Base-by-base conservation (phyloP, 2,888 invertebrate genomes). In the Melangyna quadrimaculata region DNA sequence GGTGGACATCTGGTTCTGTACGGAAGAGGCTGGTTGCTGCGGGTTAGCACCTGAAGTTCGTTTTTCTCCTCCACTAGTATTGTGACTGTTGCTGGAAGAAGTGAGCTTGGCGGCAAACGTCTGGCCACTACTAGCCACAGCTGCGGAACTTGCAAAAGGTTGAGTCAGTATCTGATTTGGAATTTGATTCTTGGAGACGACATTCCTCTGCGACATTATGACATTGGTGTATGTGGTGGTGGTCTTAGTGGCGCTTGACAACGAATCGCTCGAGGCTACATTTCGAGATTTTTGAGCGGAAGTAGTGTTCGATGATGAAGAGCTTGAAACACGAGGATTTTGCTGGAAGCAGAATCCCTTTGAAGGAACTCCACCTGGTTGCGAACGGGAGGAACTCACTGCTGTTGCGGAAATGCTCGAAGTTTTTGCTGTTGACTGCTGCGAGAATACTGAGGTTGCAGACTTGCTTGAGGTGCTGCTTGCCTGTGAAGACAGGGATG, bases 211-310 rank as follows among this genome's bases (percentile, higher is more conserved):
- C 29, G 94, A 93, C 93, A 93, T 93, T 81, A 94, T 93, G 45
- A 93, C 93, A 81, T 93, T 93, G 9, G 94, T 93, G 88, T 94
- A 94, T 1, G 94, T 93, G 92, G 94, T 93, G 17, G 94, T 94
- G 7, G 94, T 93, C 88, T 93, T 93, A 87, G 94, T 93, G 90
- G 73, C 78, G 69, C 88, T 88, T 1, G 87, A 78, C 10, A 88
- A 43, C 1, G 87, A 80, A 61, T 88, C 88, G 40, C 73, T 87
- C 12, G 87, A 78, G 12, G 65, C 72, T 17, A 74, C 82, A 63
- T 71, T 80, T 37, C 84, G 77, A 48, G 82, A 70, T 48, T 75
- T 55, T 35, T 78, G 78, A 29, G 74, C 37, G 24, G 87, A 75
- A 29, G 83, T 17, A 3, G 78, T 43, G 14, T 75, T 82, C 7